Evolutionary conservation across 37 sponge, comb jelly and placozoan species (phyloP).

Genomic region (Crambe crambe): DNA sequence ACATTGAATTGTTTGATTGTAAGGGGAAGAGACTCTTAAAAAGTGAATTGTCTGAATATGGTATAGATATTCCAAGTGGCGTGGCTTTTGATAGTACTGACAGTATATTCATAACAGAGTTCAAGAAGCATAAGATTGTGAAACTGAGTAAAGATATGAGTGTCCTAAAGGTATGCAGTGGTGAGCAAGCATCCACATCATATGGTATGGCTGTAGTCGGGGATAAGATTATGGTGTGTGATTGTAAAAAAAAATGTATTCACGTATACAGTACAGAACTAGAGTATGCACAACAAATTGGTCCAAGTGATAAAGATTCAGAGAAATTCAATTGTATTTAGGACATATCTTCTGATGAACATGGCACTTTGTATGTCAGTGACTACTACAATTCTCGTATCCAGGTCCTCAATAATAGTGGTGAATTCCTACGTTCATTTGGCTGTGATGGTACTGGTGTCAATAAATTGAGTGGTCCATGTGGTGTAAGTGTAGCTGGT

Average conservation of each 20-base stretch:
- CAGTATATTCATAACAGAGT: conserved; percentile 22
- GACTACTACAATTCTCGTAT: too few relatives aligned
- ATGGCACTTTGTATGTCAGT: background rate
- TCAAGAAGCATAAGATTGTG: background rate
- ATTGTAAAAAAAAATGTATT: background rate
- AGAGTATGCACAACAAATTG: background rate
- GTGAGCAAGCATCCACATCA: too few relatives aligned
- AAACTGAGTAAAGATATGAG: background rate
- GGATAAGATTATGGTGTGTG: conserved; percentile 16
- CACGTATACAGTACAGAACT: conserved; percentile 9
- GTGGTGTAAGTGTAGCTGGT: conserved; percentile 3
- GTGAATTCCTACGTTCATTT: too few relatives aligned
- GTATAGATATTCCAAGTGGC: background rate
- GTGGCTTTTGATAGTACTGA: conserved; percentile 28
- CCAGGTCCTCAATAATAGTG: too few relatives aligned
- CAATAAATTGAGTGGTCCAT: background rate
- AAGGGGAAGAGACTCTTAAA: background rate
- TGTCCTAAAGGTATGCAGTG: background rate
- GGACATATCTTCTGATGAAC: conserved; percentile 1
- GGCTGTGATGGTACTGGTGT: background rate
- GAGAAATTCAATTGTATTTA: too few relatives aligned
- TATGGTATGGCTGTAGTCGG: conserved; percentile 3
- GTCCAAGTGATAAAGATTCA: background rate
- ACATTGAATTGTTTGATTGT: conserved; percentile 11
- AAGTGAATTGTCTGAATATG: background rate